Percentiles rank a stretch among this genome's conserved stretches.
Conservation (phyloP, 2,888 invertebrate species). For the Limnephilus auricula region DNA sequence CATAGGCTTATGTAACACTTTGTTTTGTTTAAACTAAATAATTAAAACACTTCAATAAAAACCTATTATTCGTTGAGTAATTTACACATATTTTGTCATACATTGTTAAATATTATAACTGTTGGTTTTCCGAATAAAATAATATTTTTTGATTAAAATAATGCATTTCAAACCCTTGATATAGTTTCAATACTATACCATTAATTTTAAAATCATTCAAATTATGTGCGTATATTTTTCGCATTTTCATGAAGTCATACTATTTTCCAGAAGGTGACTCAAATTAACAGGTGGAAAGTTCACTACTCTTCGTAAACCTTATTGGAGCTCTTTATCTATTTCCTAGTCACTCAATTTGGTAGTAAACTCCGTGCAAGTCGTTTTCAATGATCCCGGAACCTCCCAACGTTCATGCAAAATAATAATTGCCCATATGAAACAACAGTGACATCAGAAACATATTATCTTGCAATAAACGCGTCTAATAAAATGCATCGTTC, state of each 20-base stretch:
- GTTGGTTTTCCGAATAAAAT: no score
- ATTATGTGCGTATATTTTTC: not conserved
- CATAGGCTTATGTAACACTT: no score
- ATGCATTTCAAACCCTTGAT: no score
- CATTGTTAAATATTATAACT: no score
- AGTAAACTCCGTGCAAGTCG: not conserved
- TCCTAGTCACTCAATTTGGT: not conserved
- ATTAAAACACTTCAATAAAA: no score
- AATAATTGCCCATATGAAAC: not conserved
- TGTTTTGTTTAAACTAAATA: no score
- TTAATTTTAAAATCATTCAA: not conserved
- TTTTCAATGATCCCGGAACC: not conserved
- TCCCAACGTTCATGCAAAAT: not conserved
- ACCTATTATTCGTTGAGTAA: no score
- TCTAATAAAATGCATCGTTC: not conserved
- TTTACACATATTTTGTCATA: no score
- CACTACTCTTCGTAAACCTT: not conserved
- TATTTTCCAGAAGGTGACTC: not conserved
- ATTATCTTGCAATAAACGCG: not conserved
- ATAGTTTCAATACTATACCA: not conserved
- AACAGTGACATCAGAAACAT: not conserved
- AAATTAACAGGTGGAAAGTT: not conserved
- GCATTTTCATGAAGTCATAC: not conserved
- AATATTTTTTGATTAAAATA: no score
- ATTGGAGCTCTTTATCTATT: not conserved